Evolutionary conservation across 2,113 vertebrate genomes (phyloP).

Genomic region (Gopherus flavomarginatus): DNA sequence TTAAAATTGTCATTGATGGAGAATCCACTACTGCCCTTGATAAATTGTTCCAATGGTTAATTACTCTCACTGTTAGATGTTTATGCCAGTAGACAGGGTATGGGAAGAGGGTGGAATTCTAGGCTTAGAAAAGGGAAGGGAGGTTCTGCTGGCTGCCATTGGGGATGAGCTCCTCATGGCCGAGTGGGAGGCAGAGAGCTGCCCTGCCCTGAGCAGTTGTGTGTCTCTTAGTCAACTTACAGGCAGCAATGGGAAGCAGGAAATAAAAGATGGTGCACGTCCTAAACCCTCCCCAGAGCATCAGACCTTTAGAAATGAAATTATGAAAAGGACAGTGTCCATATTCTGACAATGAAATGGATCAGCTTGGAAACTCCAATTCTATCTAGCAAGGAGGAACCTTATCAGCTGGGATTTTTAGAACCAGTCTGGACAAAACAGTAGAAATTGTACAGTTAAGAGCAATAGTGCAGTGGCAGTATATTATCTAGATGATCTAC

Average conservation of each 20-base stretch:
- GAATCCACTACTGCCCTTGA: background rate
- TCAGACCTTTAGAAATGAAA: constrained; percentile 2
- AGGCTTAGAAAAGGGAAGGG: rapidly evolving
- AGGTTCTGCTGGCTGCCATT: background rate
- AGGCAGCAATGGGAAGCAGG: background rate
- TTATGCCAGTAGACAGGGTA: background rate
- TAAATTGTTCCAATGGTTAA: background rate
- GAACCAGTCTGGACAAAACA: constrained; percentile 18
- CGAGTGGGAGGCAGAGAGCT: background rate
- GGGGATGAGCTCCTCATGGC: background rate
- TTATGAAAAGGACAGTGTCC: background rate
- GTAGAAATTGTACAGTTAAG: background rate
- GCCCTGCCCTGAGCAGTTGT: background rate
- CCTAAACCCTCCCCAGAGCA: background rate
- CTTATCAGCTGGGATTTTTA: background rate
- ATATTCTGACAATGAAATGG: background rate
- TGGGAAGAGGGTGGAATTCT: rapidly evolving
- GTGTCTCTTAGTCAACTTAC: background rate
- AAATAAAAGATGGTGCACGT: background rate
- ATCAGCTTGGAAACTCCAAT: constrained; percentile 16
- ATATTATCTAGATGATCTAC: constrained; percentile 37
- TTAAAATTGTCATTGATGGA: background rate
- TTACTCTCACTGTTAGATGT: background rate
- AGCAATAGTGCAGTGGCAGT: background rate
- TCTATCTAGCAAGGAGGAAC: background rate